Conservation (phyloP, 1,140 invertebrate genomes). For the Drosophila repletoides region DNA sequence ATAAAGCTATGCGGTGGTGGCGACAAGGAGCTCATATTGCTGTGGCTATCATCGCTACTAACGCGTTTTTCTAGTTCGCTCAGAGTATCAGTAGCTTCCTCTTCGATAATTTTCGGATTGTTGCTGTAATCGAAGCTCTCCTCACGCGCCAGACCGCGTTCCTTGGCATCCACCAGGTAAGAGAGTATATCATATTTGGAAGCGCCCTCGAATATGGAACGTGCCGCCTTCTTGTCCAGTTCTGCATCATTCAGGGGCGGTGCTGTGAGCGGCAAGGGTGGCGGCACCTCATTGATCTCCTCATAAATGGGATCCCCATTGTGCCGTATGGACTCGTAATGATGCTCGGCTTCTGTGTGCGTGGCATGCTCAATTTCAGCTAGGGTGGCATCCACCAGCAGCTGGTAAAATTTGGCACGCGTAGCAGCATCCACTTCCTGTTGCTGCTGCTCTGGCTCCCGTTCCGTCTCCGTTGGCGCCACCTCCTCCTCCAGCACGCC, state of each 20-base stretch:
- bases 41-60: constrained; percentile 83
- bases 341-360: constrained; percentile 85
- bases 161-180: constrained; percentile 92
- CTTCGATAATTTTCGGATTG: constrained; percentile 84
- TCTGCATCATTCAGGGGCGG: constrained; percentile 87
- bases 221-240: constrained; percentile 85
- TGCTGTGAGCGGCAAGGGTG: constrained; percentile 88
- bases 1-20: constrained; percentile 72
- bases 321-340: constrained; percentile 90
- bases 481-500: constrained; percentile 73
- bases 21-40: constrained; percentile 84
- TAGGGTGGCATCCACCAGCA: constrained; percentile 86
- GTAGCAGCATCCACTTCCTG: constrained; percentile 82
- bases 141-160: constrained; percentile 87
- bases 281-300: constrained; percentile 91
- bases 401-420: constrained; percentile 87
- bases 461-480: background rate
- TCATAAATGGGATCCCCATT: constrained; percentile 92
- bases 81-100: constrained; percentile 84
- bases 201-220: constrained; percentile 92
- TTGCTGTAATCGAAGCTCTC: constrained; percentile 86
- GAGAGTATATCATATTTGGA: constrained; percentile 94
- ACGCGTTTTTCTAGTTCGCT: constrained; percentile 71
- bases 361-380: constrained; percentile 85
- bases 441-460: constrained; percentile 29